Base-by-base conservation (phyloP, 1,140 invertebrate genomes). In the Chrysomallon squamiferum region DNA sequence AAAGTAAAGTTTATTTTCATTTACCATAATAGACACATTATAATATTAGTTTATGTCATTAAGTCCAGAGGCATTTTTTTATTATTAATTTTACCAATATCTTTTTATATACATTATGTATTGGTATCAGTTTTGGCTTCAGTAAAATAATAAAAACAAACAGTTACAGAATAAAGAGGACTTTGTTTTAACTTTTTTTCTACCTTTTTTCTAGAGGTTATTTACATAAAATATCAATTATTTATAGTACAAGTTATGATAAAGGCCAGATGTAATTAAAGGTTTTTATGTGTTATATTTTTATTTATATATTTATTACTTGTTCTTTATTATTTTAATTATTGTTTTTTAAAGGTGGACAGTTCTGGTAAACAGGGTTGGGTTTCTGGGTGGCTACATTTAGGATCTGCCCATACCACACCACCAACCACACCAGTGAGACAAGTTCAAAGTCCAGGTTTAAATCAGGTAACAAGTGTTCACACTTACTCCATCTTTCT, bases 1-100 rank as follows among this genome's bases (percentile, higher is more conserved):
- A 84, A 85, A 79, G 85, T 87, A 59, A 59, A 65, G 5, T 38
- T n/a, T n/a, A n/a, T n/a, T n/a, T n/a, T n/a, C n/a, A n/a, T n/a
- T n/a, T n/a, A n/a, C n/a, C n/a, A n/a, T n/a, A n/a, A n/a, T n/a
- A n/a, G n/a, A n/a, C n/a, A n/a, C n/a, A n/a, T n/a, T n/a, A n/a
- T n/a, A n/a, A n/a, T n/a, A n/a, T n/a, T n/a, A n/a, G n/a, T n/a
- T n/a, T n/a, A n/a, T n/a, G n/a, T n/a, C n/a, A n/a, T n/a, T n/a
- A n/a, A n/a, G n/a, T n/a, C n/a, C n/a, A n/a, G n/a, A n/a, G n/a
- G n/a, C n/a, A n/a, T n/a, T n/a, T n/a, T n/a, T n/a, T n/a, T n/a
- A n/a, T n/a, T n/a, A n/a, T n/a, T n/a, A n/a, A n/a, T n/a, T n/a
- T n/a, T n/a, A n/a, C n/a, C n/a, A n/a, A n/a, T n/a, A n/a, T n/a